Evolutionary conservation across 37 sponge, comb jelly and placozoan species (phyloP), one percentile per base, ranked within the genome.

Genomic region (Agelas oroides): DNA sequence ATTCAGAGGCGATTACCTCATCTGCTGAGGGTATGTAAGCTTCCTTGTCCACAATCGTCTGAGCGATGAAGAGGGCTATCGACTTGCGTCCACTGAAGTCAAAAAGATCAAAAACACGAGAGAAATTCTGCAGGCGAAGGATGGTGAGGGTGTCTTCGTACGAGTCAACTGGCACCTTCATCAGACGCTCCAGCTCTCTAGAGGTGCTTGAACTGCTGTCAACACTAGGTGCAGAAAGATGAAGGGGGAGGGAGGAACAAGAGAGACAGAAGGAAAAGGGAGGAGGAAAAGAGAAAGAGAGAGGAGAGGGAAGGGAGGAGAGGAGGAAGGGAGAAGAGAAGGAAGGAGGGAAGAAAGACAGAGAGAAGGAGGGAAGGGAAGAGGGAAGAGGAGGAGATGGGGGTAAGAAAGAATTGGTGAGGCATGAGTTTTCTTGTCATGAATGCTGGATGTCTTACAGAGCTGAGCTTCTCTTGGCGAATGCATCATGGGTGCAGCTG

Each of bases 101-200:
- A 67, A 95, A 91, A 20, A 83, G 53, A 3, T 82, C 83, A 23
- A 90, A 62, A 28, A 91, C 65, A 5, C 59, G 59, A 19, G 95
- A 64, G 75, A 82, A 95, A 76, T 88, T 64, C 25, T 88, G 78
- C 87, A 99, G 66, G 59, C 97, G 75, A 2, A 99, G 86, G 53
- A 99, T 64, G 24, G 94, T 95, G 76, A 99, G 87, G 6, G 97
- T 79, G 67, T 95, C 87, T 53, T 96, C 89, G 80, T 97, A 97
- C 1, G 82, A 75, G 60, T 97, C 95, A 19, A 97, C 78, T 0
- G 97, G 95, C 34, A 94, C 89, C 81, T 88, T 92, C 78, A 96
- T 53, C 72, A 99, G 85, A 5, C 82, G 75, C 15, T 83, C 36
- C 28, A 99, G 92, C 75, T 99, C 94, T 41, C 84, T 60, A 8